Evolutionary conservation across 2,888 invertebrate genomes (phyloP).

Genomic region (Agriopis leucophaearia): DNA sequence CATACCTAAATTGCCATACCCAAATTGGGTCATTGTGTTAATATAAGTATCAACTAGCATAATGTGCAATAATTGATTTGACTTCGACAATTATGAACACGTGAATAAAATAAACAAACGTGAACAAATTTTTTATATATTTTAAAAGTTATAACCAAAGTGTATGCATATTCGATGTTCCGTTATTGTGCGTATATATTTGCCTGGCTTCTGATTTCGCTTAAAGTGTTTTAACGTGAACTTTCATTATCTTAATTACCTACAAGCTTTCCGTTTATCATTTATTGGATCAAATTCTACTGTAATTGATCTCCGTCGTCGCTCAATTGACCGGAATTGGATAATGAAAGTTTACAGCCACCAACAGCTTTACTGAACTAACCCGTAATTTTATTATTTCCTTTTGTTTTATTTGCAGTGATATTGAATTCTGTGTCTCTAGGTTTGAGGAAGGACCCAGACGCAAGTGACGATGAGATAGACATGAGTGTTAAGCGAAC

Average conservation of each 20-base stretch:
- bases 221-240: conserved; percentile 31
- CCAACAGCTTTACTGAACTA: conserved; percentile 9
- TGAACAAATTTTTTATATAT: too few species aligned
- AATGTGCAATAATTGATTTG: too few species aligned
- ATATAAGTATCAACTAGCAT: too few species aligned
- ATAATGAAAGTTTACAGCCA: conserved; percentile 46
- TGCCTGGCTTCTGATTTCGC: conserved; percentile 38
- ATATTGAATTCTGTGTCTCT: conserved; percentile 85
- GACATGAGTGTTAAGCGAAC: conserved; percentile 83
- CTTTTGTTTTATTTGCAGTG: conserved; percentile 70
- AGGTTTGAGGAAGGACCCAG: conserved; percentile 85
- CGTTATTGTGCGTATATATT: conserved; percentile 10
- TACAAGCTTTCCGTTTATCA: conserved; percentile 8
- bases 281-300: neutral
- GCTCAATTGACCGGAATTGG: conserved; percentile 29
- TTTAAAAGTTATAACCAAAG: neutral
- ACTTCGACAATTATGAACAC: too few species aligned
- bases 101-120: too few species aligned
- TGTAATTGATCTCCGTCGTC: neutral
- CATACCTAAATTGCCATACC: too few species aligned
- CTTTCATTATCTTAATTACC: conserved; percentile 28
- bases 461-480: conserved; percentile 83
- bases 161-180: conserved; percentile 1
- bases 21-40: too few species aligned
- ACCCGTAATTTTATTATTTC: conserved; percentile 33